Evolutionary conservation across 1,140 invertebrate species (phyloP).

Genomic region (Wasmannia auropunctata): DNA sequence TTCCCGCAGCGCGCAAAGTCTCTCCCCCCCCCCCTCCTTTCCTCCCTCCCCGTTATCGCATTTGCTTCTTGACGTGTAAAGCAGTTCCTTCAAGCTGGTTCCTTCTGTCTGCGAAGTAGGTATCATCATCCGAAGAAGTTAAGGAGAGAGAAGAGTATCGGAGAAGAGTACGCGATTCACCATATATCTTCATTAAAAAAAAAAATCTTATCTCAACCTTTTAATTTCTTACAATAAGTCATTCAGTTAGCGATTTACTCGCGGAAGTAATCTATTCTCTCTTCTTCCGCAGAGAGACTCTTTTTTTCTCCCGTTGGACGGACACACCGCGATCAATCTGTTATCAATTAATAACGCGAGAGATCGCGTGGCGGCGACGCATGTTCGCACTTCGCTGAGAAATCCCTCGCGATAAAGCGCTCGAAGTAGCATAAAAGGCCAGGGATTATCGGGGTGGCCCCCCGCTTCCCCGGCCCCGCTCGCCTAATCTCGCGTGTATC

Average conservation of each 20-base stretch:
- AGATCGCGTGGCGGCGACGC: slow-evolving; percentile 13
- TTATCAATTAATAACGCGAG: slow-evolving; percentile 25
- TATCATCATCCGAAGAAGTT: not conserved
- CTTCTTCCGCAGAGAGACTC: too few relatives aligned
- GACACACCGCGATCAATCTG: not conserved
- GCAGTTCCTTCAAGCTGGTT: not conserved
- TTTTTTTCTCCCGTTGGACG: not conserved
- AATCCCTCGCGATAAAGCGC: slow-evolving; percentile 20
- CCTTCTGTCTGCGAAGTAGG: not conserved
- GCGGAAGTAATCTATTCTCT: not conserved
- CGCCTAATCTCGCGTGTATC: slow-evolving; percentile 57
- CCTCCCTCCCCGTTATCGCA: not conserved
- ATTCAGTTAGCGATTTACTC: not conserved
- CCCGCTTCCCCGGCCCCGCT: too few relatives aligned
- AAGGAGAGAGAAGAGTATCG: not conserved
- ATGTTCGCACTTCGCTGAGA: slow-evolving; percentile 3
- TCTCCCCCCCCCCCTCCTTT: not conserved
- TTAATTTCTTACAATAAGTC: not conserved
- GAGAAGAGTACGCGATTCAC: not conserved
- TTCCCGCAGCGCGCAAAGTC: not conserved
- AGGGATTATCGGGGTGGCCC: slow-evolving; percentile 34
- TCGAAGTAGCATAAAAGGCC: slow-evolving; percentile 23
- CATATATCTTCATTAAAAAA: not conserved
- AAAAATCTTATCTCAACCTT: not conserved
- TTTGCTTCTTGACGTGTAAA: not conserved